Conservation (phyloP, 2,888 invertebrate species). For the Idaea aversata region DNA sequence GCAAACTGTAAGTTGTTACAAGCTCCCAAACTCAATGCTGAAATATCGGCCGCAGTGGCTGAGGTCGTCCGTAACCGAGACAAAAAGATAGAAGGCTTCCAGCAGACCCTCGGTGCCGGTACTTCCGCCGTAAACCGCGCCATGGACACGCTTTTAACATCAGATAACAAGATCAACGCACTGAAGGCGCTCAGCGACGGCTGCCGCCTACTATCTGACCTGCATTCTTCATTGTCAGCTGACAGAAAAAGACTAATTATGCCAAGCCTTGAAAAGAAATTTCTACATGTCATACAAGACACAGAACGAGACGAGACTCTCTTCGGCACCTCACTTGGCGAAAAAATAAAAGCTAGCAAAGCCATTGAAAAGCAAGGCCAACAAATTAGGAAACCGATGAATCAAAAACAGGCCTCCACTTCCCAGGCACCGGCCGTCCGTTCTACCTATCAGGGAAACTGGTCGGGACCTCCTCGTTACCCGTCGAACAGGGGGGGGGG, state of each 20-base stretch:
- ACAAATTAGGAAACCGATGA: neutral
- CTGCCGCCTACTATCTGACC: neutral
- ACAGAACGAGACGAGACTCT: neutral
- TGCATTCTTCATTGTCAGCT: neutral
- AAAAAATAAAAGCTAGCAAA: neutral
- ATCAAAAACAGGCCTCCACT: neutral
- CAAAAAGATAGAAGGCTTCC: neutral
- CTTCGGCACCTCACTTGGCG: neutral
- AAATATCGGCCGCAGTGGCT: neutral
- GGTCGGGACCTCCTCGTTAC: constrained; percentile 1
- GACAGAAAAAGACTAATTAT: neutral
- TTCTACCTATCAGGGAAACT: neutral
- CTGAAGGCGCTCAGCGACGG: neutral
- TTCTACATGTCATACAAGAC: neutral
- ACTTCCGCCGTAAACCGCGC: neutral
- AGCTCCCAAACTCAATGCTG: neutral
- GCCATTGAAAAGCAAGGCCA: neutral
- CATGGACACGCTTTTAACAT: neutral
- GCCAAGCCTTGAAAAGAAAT: neutral
- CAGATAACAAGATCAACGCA: neutral
- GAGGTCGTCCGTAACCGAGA: neutral
- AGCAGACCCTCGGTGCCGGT: neutral
- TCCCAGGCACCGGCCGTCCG: neutral
- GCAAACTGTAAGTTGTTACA: neutral
- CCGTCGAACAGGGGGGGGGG: neutral